These are phyloP conservation scores for Marcusenius ussheri DNA, from an alignment of 2,113 vertebrate genomes.

Conservation along the genomic window DNA sequence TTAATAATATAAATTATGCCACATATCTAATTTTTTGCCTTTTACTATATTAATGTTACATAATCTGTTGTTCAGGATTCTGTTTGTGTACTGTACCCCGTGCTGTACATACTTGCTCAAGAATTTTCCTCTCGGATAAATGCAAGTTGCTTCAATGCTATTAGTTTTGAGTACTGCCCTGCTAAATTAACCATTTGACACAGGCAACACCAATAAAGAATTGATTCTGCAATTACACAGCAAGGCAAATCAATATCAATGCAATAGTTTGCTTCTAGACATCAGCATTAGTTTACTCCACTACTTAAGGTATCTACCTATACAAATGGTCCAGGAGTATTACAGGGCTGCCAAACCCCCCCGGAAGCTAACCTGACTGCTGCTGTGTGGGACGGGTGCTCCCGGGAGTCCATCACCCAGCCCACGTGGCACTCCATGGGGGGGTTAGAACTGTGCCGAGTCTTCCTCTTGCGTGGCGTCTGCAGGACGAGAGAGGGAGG, in stretches of 20 bases:
- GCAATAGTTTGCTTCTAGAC: not conserved
- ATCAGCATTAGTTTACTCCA: not conserved
- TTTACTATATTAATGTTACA: not conserved
- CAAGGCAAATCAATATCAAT: not conserved
- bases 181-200: not conserved
- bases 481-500: conserved; percentile 35
- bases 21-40: not conserved
- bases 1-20: too few species aligned
- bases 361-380: conserved; percentile 70
- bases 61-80: not conserved
- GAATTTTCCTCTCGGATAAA: not conserved
- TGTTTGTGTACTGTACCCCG: not conserved
- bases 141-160: too few species aligned
- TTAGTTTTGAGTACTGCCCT: not conserved
- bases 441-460: conserved; percentile 82
- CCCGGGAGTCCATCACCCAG: conserved; percentile 94
- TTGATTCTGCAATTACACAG: not conserved
- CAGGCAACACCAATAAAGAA: not conserved
- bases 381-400: conserved; percentile 72
- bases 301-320: not conserved
- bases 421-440: conserved; percentile 84
- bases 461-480: conserved; percentile 88
- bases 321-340: not conserved
- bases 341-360: not conserved
- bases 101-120: too few species aligned